These are phyloP conservation scores for Meliscaeva auricollis DNA, from an alignment of 2,888 invertebrate genomes.

Conservation along the genomic window DNA sequence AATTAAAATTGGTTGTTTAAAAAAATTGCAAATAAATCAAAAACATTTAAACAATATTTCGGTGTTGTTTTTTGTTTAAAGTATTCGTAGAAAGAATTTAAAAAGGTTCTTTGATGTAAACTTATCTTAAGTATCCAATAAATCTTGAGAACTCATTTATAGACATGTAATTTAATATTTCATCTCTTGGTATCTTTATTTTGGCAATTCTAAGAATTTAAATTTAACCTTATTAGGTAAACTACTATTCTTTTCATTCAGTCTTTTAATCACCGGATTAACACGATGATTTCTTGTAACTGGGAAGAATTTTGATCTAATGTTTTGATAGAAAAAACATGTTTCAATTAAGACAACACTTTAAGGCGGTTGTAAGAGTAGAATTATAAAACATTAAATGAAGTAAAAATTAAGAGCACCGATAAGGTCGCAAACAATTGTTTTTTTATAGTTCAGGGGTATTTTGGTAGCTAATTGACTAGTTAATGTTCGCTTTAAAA, in stretches of 20 bases:
- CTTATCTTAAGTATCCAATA: slow-evolving; percentile 15
- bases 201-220: slow-evolving; percentile 16
- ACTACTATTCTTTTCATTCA: background rate
- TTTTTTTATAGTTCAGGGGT: too few relatives aligned
- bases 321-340: background rate
- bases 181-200: background rate
- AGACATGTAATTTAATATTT: slow-evolving; percentile 13
- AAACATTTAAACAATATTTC: background rate
- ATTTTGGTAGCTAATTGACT: too few relatives aligned
- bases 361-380: too few relatives aligned
- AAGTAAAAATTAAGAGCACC: too few relatives aligned
- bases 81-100: background rate
- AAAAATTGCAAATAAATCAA: slow-evolving; percentile 6
- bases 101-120: slow-evolving; percentile 2
- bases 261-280: background rate
- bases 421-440: too few relatives aligned
- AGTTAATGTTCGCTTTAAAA: too few relatives aligned
- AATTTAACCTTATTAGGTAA: background rate
- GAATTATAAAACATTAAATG: too few relatives aligned
- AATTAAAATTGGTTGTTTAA: background rate
- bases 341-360: too few relatives aligned
- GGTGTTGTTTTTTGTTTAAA: background rate
- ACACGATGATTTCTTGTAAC: background rate
- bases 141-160: background rate
- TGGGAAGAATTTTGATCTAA: background rate